A percentile compares a stretch with the other conserved stretches of the same genome.
phyloP scores from a whole-genome alignment of 1,140 invertebrate species.

The Lasaia peninsularis region DNA sequence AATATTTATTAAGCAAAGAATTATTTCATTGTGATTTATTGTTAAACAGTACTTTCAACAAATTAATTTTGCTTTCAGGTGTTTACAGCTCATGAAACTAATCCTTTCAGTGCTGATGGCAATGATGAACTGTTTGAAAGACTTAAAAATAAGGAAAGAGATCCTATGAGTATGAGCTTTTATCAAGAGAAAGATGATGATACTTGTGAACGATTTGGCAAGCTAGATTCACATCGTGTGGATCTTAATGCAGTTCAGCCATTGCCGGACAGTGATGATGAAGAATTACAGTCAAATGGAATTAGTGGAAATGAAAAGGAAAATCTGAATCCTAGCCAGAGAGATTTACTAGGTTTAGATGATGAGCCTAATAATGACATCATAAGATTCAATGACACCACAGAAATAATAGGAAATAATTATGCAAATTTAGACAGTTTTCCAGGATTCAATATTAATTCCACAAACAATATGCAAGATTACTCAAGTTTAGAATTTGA shows the following conservation, averaged over 20 bases:
- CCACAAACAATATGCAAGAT: conserved; percentile 47
- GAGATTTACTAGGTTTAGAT: conserved; percentile 34
- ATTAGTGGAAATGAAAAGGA: conserved; percentile 51
- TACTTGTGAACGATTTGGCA: conserved; percentile 70
- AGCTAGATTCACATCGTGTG: conserved; percentile 61
- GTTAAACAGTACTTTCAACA: no score
- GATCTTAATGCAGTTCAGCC: conserved; percentile 82
- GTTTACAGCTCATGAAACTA: conserved; percentile 64
- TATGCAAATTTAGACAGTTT: conserved; percentile 47
- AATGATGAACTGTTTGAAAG: conserved; percentile 73
- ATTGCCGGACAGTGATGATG: conserved; percentile 78
- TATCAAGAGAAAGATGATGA: conserved; percentile 81
- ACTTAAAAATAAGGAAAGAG: conserved; percentile 76
- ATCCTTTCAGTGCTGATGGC: conserved; percentile 59
- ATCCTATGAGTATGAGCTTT: conserved; percentile 85
- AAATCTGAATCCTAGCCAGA: conserved; percentile 49
- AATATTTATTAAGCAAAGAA: no score
- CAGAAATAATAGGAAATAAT: conserved; percentile 35
- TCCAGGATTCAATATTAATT: conserved; percentile 46
- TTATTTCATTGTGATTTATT: no score
- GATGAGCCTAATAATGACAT: conserved; percentile 64
- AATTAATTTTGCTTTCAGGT: conserved; percentile 42
- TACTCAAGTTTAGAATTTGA: conserved; percentile 58
- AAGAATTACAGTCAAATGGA: conserved; percentile 67
- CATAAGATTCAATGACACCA: conserved; percentile 49